phyloP scores from a whole-genome alignment of 2,888 invertebrate species.

The Caenorhabditis wallacei region DNA sequence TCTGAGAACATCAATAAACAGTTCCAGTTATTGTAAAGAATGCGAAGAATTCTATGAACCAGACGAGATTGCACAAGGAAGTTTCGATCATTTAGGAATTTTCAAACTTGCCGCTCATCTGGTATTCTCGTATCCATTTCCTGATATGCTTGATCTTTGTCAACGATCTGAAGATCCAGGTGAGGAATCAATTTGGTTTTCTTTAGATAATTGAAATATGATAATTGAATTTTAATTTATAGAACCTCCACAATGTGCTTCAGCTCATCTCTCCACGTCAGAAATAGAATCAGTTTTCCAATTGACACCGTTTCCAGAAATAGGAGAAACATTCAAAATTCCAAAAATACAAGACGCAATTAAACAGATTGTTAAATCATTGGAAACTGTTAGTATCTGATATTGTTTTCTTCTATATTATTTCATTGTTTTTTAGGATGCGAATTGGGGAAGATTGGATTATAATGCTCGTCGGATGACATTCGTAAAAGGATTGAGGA shows the following conservation, averaged over 20 bases:
- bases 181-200: not conserved
- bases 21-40: slow-evolving; percentile 44
- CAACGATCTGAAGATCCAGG: slow-evolving; percentile 18
- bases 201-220: not conserved
- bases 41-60: slow-evolving; percentile 58
- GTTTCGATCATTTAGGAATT: slow-evolving; percentile 58
- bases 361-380: slow-evolving; percentile 5
- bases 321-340: slow-evolving; percentile 40
- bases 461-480: not conserved
- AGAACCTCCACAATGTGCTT: slow-evolving; percentile 27
- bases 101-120: slow-evolving; percentile 65
- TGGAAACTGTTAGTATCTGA: slow-evolving; percentile 22
- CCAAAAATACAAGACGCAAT: slow-evolving; percentile 29
- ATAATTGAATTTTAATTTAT: not conserved
- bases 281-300: slow-evolving; percentile 36
- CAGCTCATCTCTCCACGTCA: slow-evolving; percentile 22
- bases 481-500: slow-evolving; percentile 44
- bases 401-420: not conserved
- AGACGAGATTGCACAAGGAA: slow-evolving; percentile 43
- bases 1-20: not conserved
- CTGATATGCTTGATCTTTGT: slow-evolving; percentile 27
- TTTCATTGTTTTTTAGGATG: slow-evolving; percentile 15
- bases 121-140: slow-evolving; percentile 42
- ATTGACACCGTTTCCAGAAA: slow-evolving; percentile 30
- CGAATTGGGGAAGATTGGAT: slow-evolving; percentile 52